Percentiles rank a stretch among this genome's conserved stretches.
Conservation (phyloP, 2,888 invertebrate species). For the Galerucella pusilla region DNA sequence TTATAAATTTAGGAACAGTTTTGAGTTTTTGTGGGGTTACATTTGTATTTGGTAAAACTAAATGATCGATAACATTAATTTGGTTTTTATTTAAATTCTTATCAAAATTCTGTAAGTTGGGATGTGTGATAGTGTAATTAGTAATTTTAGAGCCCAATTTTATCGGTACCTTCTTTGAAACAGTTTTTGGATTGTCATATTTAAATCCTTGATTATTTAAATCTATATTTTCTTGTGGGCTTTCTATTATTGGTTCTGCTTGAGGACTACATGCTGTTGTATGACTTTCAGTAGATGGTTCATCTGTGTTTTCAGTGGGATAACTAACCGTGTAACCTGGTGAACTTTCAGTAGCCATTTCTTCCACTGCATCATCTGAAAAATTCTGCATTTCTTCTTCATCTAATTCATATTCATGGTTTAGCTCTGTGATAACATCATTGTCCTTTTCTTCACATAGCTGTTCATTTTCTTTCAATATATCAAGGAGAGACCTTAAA, state of each 20-base stretch:
- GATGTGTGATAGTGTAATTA: conserved; percentile 11
- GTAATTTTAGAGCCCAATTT: conserved; percentile 1
- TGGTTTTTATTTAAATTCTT: not conserved
- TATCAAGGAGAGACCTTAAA: conserved; percentile 29
- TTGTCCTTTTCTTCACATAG: conserved; percentile 33
- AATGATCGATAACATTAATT: not conserved
- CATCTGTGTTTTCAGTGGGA: conserved; percentile 18
- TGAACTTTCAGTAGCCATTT: conserved; percentile 17
- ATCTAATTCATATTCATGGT: conserved; percentile 11
- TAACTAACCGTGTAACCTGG: conserved; percentile 29
- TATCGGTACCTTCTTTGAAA: conserved; percentile 16
- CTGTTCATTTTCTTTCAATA: conserved; percentile 36
- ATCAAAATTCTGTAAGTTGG: not conserved
- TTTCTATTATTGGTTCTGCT: not conserved
- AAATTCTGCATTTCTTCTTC: conserved; percentile 3
- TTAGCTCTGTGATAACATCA: conserved; percentile 6
- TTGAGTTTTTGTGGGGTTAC: not conserved
- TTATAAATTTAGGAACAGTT: conserved; percentile 21
- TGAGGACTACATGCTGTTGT: not conserved
- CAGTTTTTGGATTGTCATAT: not conserved
- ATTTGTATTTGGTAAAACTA: conserved; percentile 3
- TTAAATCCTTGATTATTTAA: not conserved
- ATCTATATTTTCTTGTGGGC: not conserved
- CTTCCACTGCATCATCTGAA: conserved; percentile 20
- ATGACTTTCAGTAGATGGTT: not conserved